phyloP scores from a whole-genome alignment of 2,888 invertebrate species.

The Corbicula japonica region DNA sequence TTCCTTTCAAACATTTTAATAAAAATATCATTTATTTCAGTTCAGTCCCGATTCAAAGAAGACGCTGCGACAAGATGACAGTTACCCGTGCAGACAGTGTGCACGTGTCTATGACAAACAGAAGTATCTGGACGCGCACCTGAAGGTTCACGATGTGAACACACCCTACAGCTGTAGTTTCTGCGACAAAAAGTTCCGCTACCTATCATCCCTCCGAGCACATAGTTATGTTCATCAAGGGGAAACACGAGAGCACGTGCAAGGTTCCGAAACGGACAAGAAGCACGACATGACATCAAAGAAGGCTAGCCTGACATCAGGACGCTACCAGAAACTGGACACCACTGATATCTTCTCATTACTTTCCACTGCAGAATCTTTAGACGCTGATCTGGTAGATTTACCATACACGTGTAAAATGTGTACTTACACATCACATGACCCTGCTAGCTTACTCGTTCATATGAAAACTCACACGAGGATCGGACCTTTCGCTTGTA shows the following conservation, averaged over 20 bases:
- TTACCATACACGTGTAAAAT: conserved; percentile 44
- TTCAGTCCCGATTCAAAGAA: background rate
- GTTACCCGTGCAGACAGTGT: conserved; percentile 30
- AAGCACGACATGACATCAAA: background rate
- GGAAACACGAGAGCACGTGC: conserved; percentile 7
- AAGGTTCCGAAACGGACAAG: background rate
- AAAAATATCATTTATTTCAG: conserved; percentile 9
- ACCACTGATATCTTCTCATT: conserved; percentile 22
- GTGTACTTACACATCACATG: conserved; percentile 42
- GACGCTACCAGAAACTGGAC: background rate
- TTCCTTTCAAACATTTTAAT: background rate
- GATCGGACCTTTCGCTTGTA: conserved; percentile 32
- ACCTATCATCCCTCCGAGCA: conserved; percentile 35
- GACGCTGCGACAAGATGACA: background rate
- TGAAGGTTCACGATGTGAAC: conserved; percentile 42
- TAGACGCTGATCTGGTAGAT: conserved; percentile 8
- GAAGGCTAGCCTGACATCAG: background rate
- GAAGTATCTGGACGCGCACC: conserved; percentile 32
- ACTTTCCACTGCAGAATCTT: background rate
- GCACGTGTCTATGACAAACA: conserved; percentile 38
- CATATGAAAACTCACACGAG: conserved; percentile 53
- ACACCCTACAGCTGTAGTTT: conserved; percentile 31
- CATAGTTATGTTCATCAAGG: conserved; percentile 48
- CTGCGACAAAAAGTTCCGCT: conserved; percentile 56
- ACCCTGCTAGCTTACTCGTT: conserved; percentile 35